Conservation (phyloP, 2,888 invertebrate genomes). For the Chironomus tentans region DNA sequence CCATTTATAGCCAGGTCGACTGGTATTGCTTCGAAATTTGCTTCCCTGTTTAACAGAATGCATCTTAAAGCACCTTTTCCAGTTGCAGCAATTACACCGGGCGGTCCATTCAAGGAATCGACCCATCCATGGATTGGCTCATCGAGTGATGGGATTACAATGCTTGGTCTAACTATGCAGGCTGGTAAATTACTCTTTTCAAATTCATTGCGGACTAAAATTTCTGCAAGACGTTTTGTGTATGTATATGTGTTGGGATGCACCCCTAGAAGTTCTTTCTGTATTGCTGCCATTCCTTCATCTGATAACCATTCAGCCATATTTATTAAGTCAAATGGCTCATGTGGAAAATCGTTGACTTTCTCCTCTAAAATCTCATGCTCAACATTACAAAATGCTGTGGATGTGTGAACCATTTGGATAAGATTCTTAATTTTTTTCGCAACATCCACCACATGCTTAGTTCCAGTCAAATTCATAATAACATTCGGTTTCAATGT, state of each 20-base stretch:
- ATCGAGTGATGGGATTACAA: conserved; percentile 66
- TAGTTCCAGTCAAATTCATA: conserved; percentile 84
- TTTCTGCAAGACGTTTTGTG: conserved; percentile 86
- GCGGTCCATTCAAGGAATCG: conserved; percentile 84
- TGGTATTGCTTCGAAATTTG: conserved; percentile 68
- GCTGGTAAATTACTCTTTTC: conserved; percentile 57
- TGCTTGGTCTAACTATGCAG: conserved; percentile 82
- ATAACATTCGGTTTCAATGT: conserved; percentile 77
- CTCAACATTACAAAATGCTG: conserved; percentile 94
- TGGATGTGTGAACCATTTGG: conserved; percentile 84
- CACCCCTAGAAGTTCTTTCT: conserved; percentile 57
- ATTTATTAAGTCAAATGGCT: conserved; percentile 63
- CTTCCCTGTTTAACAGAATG: conserved; percentile 67
- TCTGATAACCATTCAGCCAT: conserved; percentile 63
- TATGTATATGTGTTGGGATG: conserved; percentile 95
- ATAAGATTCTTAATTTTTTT: conserved; percentile 67
- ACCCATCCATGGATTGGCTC: conserved; percentile 88
- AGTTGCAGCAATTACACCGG: conserved; percentile 48
- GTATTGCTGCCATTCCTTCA: conserved; percentile 54
- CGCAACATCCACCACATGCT: conserved; percentile 65
- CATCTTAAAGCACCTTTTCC: conserved; percentile 82
- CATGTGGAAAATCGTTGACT: conserved; percentile 60
- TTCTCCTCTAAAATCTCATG: conserved; percentile 73
- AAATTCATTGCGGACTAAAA: conserved; percentile 65
- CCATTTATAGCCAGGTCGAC: conserved; percentile 79